Base-by-base conservation (phyloP, 2,113 vertebrate species). In the Chlamydotis undulata region DNA sequence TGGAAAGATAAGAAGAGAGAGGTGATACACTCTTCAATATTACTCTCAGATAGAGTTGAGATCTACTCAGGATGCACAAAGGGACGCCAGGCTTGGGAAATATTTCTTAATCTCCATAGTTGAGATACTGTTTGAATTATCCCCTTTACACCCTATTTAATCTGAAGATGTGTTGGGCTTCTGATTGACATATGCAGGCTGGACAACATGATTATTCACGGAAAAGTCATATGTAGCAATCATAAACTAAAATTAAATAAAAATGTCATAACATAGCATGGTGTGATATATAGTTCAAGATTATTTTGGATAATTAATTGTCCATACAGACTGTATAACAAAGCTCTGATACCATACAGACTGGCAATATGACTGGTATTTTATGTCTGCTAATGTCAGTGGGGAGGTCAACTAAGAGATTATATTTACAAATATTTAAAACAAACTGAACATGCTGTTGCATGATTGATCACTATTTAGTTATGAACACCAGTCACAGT, bases 401-500 rank as follows among this genome's bases (percentile, higher is more conserved):
- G 25, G 12, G 28, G 12, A 53, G 73, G 53, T 33, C 14, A 47
- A 26, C 23, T 53, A 61, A 8, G 37, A 95, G 39, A 49, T 70
- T 52, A 61, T 45, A 52, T 12, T 60, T 67, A 65, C 39, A 49
- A 53, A 74, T 70, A 69, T 77, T 89, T 96, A 50, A 90, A 82
- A 81, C 26, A 77, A 90, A 71, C 9, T 33, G 8, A 63, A 57
- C 3, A 7, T 37, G 24, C n/a, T 76, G 43, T 81, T 94, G 89
- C 31, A 65, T 96, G 70, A 78, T 59, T 96, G 76, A 63, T 89
- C 39, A 56, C 68, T 43, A 73, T 64, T 96, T 96, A 80, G 76
- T 95, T 96, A 74, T 76, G 50, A 96, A 89, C 55, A 73, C 18
- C 82, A 92, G 81, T 94, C 8, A 45, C 56, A 89, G 43, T 71